These are phyloP conservation scores for Rhyacophila evoluta DNA, from an alignment of 2,888 invertebrate genomes.

Conservation along the genomic window DNA sequence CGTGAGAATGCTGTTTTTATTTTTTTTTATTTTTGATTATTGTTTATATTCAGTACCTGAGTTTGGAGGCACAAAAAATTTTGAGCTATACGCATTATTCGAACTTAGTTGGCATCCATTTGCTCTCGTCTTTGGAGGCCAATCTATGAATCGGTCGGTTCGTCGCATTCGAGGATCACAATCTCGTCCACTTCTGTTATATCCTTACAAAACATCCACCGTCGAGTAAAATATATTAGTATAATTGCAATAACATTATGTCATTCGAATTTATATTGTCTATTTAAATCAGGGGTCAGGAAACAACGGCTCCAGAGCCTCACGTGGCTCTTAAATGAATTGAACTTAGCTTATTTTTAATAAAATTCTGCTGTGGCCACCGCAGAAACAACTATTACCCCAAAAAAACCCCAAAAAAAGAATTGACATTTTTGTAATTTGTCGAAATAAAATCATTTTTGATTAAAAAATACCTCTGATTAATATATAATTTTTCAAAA, in stretches of 20 bases:
- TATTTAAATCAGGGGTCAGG: no score
- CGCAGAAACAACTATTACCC: no score
- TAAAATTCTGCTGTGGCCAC: no score
- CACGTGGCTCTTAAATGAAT: no score
- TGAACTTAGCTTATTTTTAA: no score
- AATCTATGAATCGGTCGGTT: conserved; percentile 53
- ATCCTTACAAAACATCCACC: conserved; percentile 32
- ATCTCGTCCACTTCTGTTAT: conserved; percentile 63
- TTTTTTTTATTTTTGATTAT: not conserved
- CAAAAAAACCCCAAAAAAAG: no score
- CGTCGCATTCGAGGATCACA: conserved; percentile 62
- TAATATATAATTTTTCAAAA: no score
- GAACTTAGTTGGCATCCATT: conserved; percentile 42
- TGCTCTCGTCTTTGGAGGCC: conserved; percentile 48
- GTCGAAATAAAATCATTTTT: no score
- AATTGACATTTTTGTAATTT: no score
- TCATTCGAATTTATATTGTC: no score
- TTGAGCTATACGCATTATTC: conserved; percentile 51
- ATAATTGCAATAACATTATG: not conserved
- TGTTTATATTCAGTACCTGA: conserved; percentile 46
- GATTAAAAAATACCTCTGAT: no score
- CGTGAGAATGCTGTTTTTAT: not conserved
- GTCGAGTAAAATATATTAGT: conserved; percentile 19
- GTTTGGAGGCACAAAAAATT: conserved; percentile 49
- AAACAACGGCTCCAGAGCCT: no score